Evolutionary conservation across 2,797 vertebrate species (phyloP).

Genomic region (Cygnus olor): DNA sequence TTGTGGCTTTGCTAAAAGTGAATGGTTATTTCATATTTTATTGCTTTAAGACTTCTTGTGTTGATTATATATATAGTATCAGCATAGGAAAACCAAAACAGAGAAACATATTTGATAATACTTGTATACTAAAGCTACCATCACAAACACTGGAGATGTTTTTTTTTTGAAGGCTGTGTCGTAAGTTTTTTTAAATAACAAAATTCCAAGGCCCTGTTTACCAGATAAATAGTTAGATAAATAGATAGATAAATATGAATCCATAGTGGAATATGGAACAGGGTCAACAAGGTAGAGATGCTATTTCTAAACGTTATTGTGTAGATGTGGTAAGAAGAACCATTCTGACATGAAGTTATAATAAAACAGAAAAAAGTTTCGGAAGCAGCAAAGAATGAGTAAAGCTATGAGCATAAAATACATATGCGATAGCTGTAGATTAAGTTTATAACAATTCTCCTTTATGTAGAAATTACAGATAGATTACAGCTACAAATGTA

Average conservation of each 20-base stretch:
- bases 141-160: not conserved
- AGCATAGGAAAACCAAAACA: not conserved
- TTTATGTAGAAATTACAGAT: not conserved
- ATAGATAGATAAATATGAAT: not conserved
- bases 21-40: not conserved
- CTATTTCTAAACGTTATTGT: not conserved
- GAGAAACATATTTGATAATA: not conserved
- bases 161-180: not conserved
- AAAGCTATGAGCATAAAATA: not conserved
- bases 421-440: not conserved
- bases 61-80: not conserved
- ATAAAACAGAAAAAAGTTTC: not conserved
- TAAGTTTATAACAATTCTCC: not conserved
- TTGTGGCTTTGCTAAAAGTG: not conserved
- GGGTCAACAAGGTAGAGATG: not conserved
- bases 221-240: not conserved
- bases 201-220: not conserved
- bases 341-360: not conserved
- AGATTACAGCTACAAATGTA: not conserved
- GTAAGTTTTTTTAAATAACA: not conserved
- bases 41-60: not conserved
- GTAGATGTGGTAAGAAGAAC: not conserved
- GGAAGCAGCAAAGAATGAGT: not conserved
- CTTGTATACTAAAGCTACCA: not conserved
- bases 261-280: not conserved